These are phyloP conservation scores for Ptychobarbus kaznakovi DNA, from an alignment of 2,797 vertebrate species.

Conservation along the genomic window DNA sequence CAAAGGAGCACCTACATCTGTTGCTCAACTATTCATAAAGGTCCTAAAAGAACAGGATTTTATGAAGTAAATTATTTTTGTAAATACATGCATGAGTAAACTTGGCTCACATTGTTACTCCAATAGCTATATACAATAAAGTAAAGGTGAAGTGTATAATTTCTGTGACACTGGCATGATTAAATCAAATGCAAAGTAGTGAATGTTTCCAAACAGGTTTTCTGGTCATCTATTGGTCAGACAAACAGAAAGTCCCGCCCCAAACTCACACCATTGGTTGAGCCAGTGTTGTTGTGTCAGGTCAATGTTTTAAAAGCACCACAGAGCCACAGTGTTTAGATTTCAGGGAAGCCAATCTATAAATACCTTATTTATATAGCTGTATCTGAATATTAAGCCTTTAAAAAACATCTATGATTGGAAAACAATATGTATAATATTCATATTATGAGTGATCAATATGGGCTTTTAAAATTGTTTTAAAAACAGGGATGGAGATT, in stretches of 20 bases:
- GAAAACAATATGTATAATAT: no score
- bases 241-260: neutral
- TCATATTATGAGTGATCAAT: no score
- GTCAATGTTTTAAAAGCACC: neutral
- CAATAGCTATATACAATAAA: neutral
- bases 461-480: no score
- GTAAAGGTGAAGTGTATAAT: neutral
- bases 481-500: neutral
- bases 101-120: neutral
- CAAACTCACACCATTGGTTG: neutral
- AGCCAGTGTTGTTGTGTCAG: neutral
- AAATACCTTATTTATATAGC: no score
- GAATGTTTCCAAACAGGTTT: neutral
- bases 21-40: slow-evolving; percentile 5
- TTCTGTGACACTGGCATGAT: neutral
- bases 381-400: no score
- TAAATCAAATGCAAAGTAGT: neutral
- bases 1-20: slow-evolving; percentile 33
- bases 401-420: no score
- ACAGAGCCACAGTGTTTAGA: neutral
- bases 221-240: neutral
- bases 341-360: no score
- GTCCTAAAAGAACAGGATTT: neutral
- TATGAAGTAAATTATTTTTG: neutral
- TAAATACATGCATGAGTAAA: neutral